Evolutionary conservation across 2,113 vertebrate genomes (phyloP).

Genomic region (Machaerirhynchus nigripectus): DNA sequence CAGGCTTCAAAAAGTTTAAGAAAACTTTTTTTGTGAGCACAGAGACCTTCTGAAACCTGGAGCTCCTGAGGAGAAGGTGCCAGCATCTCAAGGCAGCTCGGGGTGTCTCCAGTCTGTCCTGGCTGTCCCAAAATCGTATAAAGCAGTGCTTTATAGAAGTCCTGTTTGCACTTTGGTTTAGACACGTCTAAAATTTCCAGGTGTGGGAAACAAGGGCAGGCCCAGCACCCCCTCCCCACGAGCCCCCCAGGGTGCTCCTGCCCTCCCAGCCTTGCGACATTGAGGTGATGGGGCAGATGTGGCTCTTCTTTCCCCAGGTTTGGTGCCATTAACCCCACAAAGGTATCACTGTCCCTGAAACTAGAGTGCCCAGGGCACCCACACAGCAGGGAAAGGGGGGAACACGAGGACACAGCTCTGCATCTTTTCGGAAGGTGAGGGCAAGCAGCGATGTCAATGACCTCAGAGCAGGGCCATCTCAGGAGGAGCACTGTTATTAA

Average conservation of each 20-base stretch:
- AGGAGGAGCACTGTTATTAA: neutral
- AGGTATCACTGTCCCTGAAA: neutral
- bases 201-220: neutral
- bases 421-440: neutral
- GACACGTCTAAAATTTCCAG: too few species aligned
- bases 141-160: neutral
- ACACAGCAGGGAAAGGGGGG: neutral
- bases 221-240: rapidly evolving
- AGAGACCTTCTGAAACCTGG: neutral
- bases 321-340: neutral
- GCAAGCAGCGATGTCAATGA: neutral
- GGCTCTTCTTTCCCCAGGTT: neutral
- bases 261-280: rapidly evolving
- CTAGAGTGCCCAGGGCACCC: neutral
- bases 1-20: neutral
- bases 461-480: neutral
- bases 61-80: neutral
- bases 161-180: neutral
- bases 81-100: neutral
- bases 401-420: neutral
- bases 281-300: neutral
- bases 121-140: neutral
- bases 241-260: neutral
- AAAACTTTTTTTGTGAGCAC: neutral
- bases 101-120: neutral